Conservation (phyloP, 2,113 vertebrate genomes). For the Corythornis madagascariensis region DNA sequence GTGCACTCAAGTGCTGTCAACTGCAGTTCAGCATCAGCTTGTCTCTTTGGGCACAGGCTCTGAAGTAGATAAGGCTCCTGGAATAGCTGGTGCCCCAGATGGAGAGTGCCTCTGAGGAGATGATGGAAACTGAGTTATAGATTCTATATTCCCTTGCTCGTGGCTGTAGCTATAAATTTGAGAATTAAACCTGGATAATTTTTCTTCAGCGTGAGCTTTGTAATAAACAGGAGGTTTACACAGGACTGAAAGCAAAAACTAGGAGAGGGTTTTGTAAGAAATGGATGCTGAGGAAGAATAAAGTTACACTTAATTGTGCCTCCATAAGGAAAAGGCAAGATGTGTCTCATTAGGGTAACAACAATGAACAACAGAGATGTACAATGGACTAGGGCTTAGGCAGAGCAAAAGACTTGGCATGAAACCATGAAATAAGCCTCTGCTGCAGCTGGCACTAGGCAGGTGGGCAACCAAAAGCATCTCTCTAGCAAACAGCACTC, state of each 20-base stretch:
- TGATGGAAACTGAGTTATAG: not conserved
- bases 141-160: not conserved
- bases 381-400: not conserved
- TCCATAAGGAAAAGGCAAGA: not conserved
- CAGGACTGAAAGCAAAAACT: not conserved
- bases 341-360: not conserved
- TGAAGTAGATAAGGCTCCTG: constrained; percentile 9
- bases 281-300: not conserved
- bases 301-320: not conserved
- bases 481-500: not conserved
- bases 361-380: not conserved
- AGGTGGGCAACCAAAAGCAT: not conserved
- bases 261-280: not conserved
- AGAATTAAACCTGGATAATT: not conserved
- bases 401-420: not conserved
- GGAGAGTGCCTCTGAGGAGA: not conserved
- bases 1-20: constrained; percentile 18
- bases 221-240: not conserved
- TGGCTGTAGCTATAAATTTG: not conserved
- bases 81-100: not conserved
- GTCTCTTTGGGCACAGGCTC: not conserved
- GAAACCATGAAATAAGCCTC: not conserved
- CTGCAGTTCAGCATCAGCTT: constrained; percentile 8
- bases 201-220: not conserved
- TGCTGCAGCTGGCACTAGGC: not conserved